These are phyloP conservation scores for Allygus modestus DNA, from an alignment of 2,888 invertebrate species.

Conservation along the genomic window DNA sequence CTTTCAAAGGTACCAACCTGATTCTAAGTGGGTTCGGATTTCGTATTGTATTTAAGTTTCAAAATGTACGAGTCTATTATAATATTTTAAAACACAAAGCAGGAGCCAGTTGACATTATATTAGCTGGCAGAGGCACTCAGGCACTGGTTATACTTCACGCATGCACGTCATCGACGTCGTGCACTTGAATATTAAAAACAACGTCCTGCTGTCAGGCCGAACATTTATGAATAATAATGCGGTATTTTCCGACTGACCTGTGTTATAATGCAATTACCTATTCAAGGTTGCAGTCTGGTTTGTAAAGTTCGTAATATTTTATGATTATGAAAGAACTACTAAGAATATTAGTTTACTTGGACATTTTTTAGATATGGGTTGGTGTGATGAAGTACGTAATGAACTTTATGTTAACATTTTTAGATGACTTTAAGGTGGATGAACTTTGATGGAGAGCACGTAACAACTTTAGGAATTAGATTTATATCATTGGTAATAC, in stretches of 20 bases:
- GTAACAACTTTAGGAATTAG: too few species aligned
- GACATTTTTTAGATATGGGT: too few species aligned
- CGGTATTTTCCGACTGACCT: background rate
- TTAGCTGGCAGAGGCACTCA: background rate
- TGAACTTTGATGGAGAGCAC: too few species aligned
- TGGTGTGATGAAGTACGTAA: too few species aligned
- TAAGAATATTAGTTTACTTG: too few species aligned
- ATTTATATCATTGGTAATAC: too few species aligned
- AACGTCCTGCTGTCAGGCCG: background rate
- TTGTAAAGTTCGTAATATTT: background rate
- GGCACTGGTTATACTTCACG: background rate
- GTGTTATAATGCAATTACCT: background rate
- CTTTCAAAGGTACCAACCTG: too few species aligned
- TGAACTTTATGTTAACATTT: too few species aligned
- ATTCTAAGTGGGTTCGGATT: too few species aligned
- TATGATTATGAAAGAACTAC: background rate
- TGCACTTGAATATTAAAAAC: slow-evolving; percentile 1
- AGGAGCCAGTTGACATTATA: background rate
- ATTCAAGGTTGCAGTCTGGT: background rate
- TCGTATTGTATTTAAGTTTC: background rate
- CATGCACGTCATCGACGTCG: background rate
- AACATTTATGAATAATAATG: background rate
- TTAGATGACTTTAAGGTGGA: too few species aligned
- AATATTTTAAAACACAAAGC: background rate
- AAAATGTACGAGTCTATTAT: background rate